Evolutionary conservation across 1,140 invertebrate species (phyloP).

Genomic region (Zophobas morio): DNA sequence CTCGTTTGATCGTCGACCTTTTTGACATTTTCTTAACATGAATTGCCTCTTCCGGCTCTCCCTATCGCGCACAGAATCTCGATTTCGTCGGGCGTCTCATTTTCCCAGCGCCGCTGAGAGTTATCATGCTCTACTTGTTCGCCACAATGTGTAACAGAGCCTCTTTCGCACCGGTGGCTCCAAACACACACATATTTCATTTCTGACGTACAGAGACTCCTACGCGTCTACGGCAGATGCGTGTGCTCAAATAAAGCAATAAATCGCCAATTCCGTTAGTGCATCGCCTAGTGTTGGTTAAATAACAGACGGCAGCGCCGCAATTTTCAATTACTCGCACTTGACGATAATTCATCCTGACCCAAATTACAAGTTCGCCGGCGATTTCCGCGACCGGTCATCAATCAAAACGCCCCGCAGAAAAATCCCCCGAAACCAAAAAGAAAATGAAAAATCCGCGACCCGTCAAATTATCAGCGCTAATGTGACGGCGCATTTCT

Average conservation of each 20-base stretch:
- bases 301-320: neutral
- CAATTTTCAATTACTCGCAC: constrained; percentile 14
- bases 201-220: constrained; percentile 45
- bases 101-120: constrained; percentile 44
- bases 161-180: constrained; percentile 55
- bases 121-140: constrained; percentile 55
- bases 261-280: neutral
- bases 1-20: too few relatives aligned
- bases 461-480: neutral
- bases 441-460: too few relatives aligned
- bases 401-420: neutral
- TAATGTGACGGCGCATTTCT: constrained; percentile 25
- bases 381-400: neutral
- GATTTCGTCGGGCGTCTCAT: neutral
- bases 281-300: neutral
- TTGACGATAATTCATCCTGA: neutral
- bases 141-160: constrained; percentile 56
- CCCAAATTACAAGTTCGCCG: neutral
- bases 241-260: constrained; percentile 33
- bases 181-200: constrained; percentile 51
- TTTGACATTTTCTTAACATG: too few relatives aligned
- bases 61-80: neutral
- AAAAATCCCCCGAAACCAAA: neutral
- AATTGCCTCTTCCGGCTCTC: neutral
- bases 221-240: constrained; percentile 45